Evolutionary conservation across 1,140 invertebrate genomes (phyloP).

Genomic region (Ostrea edulis): DNA sequence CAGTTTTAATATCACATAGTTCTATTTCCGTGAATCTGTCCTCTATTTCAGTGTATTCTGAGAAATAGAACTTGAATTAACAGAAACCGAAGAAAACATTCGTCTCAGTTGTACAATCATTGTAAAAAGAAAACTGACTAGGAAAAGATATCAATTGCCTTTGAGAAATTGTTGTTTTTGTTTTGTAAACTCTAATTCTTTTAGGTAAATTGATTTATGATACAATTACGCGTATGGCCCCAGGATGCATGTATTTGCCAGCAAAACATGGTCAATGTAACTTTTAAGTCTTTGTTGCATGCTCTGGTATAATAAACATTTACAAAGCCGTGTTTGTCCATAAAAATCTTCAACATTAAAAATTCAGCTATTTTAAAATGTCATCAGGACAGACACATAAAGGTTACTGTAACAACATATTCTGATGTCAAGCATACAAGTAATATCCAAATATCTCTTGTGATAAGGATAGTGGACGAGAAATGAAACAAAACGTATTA

Average conservation of each 20-base stretch:
- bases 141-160: not conserved
- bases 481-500: no score
- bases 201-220: slow-evolving; percentile 3
- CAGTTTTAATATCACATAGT: not conserved
- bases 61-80: not conserved
- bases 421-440: no score
- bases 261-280: not conserved
- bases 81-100: not conserved
- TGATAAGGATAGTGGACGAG: no score
- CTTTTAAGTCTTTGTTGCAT: not conserved
- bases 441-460: no score
- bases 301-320: not conserved
- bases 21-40: slow-evolving; percentile 4
- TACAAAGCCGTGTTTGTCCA: not conserved
- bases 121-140: no score
- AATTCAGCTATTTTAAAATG: no score
- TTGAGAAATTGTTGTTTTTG: not conserved
- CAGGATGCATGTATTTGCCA: not conserved
- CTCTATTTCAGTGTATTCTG: slow-evolving; percentile 9
- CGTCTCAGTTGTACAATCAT: no score
- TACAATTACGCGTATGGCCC: not conserved
- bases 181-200: not conserved
- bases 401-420: no score
- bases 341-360: no score
- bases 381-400: no score